A percentile compares a stretch with the other conserved stretches of the same genome.
These are phyloP conservation scores for Nemurella pictetii DNA, from an alignment of 2,888 invertebrate species.

Conservation along the genomic window DNA sequence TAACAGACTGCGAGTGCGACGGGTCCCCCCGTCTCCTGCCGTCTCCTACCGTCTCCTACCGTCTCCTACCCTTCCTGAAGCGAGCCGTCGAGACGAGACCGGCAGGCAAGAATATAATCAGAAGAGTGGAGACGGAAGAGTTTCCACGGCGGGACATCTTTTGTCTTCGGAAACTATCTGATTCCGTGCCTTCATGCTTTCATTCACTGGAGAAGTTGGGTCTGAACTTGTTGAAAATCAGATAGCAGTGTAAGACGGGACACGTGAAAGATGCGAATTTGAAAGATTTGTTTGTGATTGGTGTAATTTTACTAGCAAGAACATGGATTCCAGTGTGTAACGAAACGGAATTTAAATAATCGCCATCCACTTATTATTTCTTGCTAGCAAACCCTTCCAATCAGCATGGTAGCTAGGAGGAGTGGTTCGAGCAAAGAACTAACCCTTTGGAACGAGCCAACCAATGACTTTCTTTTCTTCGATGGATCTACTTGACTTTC, in stretches of 20 bases:
- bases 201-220: conserved; percentile 15
- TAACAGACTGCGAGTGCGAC: too few relatives aligned
- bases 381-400: not conserved
- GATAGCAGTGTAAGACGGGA: not conserved
- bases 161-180: conserved; percentile 29
- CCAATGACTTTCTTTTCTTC: conserved; percentile 38
- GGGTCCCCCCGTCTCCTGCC: too few relatives aligned
- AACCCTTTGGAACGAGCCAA: conserved; percentile 31
- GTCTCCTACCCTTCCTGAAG: too few relatives aligned
- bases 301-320: not conserved
- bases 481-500: conserved; percentile 38
- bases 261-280: not conserved
- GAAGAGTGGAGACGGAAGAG: conserved; percentile 28
- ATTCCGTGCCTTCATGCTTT: conserved; percentile 28
- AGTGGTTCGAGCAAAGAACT: conserved; percentile 21
- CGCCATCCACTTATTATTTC: not conserved
- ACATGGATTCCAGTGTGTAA: not conserved
- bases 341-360: not conserved
- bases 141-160: conserved; percentile 22
- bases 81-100: too few relatives aligned
- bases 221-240: conserved; percentile 7
- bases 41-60: too few relatives aligned
- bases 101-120: conserved; percentile 32
- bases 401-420: conserved; percentile 22
- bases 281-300: not conserved